These are phyloP conservation scores for Luffia ferchaultella DNA, from an alignment of 2,888 invertebrate genomes.

Conservation along the genomic window DNA sequence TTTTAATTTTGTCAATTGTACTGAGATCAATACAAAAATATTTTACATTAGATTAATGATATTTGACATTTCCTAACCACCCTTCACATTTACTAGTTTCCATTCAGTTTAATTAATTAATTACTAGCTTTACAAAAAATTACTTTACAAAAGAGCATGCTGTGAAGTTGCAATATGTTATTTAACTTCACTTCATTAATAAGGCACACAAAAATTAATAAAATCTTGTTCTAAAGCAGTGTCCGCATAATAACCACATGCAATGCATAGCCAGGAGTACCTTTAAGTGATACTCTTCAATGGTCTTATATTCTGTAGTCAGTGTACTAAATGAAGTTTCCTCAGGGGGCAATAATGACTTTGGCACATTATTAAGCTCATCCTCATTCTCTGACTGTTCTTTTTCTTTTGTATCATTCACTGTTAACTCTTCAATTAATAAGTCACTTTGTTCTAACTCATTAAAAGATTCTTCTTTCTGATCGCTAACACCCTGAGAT, in stretches of 20 bases:
- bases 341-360: slow-evolving; percentile 43
- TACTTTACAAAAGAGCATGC: no score
- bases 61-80: no score
- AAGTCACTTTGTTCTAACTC: slow-evolving; percentile 43
- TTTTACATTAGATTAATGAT: no score
- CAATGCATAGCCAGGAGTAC: slow-evolving; percentile 38
- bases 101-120: no score
- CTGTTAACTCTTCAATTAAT: slow-evolving; percentile 44
- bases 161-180: no score
- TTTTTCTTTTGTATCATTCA: slow-evolving; percentile 33
- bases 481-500: slow-evolving; percentile 23
- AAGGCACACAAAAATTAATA: no score
- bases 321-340: slow-evolving; percentile 61
- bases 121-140: no score
- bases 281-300: slow-evolving; percentile 74
- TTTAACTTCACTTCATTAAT: no score
- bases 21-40: no score
- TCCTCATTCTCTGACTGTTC: slow-evolving; percentile 20
- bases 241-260: not conserved
- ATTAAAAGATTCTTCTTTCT: slow-evolving; percentile 25
- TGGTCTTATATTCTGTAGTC: slow-evolving; percentile 76
- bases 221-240: no score
- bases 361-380: slow-evolving; percentile 30
- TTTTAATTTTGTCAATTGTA: no score
- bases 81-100: no score